Evolutionary conservation across 2,113 vertebrate species (phyloP).

Genomic region (Artemisiospiza belli): DNA sequence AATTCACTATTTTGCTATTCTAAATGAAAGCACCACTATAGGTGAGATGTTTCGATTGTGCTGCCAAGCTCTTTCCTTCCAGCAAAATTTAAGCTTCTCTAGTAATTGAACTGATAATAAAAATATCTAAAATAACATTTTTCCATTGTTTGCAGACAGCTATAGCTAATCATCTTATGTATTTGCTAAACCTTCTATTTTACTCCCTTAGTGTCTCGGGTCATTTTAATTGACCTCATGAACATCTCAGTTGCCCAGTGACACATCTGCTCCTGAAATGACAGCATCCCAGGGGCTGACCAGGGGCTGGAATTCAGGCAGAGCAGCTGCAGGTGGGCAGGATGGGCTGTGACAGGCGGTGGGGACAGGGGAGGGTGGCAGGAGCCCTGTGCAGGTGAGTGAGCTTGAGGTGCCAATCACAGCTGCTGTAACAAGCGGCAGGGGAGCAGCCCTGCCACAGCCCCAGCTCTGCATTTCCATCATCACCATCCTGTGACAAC

Average conservation of each 20-base stretch:
- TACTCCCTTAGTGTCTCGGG: not conserved
- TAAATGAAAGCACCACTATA: not conserved
- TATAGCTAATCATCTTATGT: not conserved
- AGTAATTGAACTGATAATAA: not conserved
- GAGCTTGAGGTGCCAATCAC: not conserved
- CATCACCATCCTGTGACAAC: not conserved
- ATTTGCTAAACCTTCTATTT: not conserved
- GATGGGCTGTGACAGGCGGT: not conserved
- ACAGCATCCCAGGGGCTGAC: not conserved
- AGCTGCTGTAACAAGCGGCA: rapidly evolving
- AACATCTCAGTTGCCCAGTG: not conserved
- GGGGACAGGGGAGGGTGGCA: rapidly evolving
- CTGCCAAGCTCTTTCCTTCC: not conserved
- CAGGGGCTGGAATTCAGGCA: not conserved
- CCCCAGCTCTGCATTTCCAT: not conserved
- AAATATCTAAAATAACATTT: not conserved
- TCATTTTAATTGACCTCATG: not conserved
- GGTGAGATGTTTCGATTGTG: conserved; percentile 21
- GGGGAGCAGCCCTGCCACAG: not conserved
- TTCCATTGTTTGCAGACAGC: not conserved
- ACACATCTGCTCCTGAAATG: not conserved
- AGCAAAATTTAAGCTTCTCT: not conserved
- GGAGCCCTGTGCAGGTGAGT: not conserved
- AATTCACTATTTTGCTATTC: conserved; percentile 12
- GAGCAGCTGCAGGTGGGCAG: not conserved